phyloP scores from a whole-genome alignment of 2,113 vertebrate genomes.

The Phylloscopus trochilus region DNA sequence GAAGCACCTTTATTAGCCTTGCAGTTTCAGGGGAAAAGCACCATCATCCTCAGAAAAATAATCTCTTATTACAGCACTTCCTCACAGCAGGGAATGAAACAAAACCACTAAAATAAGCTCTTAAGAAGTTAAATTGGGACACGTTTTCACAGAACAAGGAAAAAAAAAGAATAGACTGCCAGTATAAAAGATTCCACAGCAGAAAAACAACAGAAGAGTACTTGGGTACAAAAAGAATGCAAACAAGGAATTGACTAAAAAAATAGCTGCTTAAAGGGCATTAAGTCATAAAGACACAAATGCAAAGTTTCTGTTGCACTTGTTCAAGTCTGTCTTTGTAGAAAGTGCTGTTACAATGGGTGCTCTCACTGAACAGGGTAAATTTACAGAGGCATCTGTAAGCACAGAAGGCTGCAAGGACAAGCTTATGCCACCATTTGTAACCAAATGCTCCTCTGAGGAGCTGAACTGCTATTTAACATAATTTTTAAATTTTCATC shows the following conservation, averaged over 20 bases:
- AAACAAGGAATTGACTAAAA: conserved; percentile 12
- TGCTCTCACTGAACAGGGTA: background rate
- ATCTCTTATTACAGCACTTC: conserved; percentile 8
- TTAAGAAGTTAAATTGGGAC: background rate
- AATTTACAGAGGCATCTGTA: background rate
- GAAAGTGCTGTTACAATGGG: background rate
- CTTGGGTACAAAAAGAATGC: background rate
- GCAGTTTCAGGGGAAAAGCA: background rate
- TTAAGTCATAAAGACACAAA: background rate
- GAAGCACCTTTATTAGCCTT: background rate
- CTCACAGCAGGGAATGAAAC: background rate
- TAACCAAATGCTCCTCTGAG: background rate
- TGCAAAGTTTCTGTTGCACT: background rate
- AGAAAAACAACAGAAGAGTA: conserved; percentile 3
- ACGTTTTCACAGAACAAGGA: background rate
- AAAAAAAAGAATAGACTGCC: background rate
- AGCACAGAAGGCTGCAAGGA: background rate
- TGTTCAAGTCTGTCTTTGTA: background rate
- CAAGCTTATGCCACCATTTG: background rate
- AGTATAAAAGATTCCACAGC: background rate
- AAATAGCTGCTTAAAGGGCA: background rate
- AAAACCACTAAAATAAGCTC: background rate
- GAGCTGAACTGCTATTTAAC: background rate
- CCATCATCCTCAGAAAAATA: background rate
- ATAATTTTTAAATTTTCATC: background rate